Evolutionary conservation across 2,888 invertebrate species (phyloP), one percentile per base, ranked within the genome.

Genomic region (Cylindroiulus punctatus): DNA sequence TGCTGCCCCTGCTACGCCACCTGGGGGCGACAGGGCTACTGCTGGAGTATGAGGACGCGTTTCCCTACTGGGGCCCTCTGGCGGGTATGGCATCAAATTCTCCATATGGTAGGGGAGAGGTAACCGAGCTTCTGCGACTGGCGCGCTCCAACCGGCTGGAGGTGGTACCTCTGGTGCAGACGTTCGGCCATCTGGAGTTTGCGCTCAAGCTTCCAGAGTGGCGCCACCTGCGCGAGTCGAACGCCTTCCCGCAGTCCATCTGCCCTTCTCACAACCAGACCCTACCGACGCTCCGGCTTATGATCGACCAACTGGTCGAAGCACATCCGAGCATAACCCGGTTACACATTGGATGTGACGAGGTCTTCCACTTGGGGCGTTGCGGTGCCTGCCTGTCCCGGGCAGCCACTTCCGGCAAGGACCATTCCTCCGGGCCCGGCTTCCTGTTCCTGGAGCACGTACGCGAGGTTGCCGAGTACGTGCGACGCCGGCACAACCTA

Each of bases 1-100:
- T 96, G 0, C 92, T 96, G 87, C 93, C 93, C 0, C 90, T 93
- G 87, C 90, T 96, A 12, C 92, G 92, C 84, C 91, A 91, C 36
- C 90, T 94, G 76, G 95, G 96, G n/a, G 95, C 94, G 0, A 96
- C 95, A 36, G 96, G 95, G 0, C 90, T 97, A 19, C 91, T 96
- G 5, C 92, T 97, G 52, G 96, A 97, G 90, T 97, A 96, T 90
- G 96, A 97, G 90, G 96, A 97, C 89, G 96, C 95, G 95, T 96
- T 96, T 91, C 96, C 96, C 0, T 97, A 94, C 90, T 90, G 92
- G 47, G 94, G 93, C 0, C 90, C 90, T 10, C 90, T 95, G 10
- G 90, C 90, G 42, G 93, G 93, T 88, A 91, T 95, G 76, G 92
- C 93, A 81, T 94, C 94, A 5, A 91, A 90, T 1, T 94, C 95